Conservation (phyloP, 2,797 vertebrate species). For the Semaprochilodus insignis region DNA sequence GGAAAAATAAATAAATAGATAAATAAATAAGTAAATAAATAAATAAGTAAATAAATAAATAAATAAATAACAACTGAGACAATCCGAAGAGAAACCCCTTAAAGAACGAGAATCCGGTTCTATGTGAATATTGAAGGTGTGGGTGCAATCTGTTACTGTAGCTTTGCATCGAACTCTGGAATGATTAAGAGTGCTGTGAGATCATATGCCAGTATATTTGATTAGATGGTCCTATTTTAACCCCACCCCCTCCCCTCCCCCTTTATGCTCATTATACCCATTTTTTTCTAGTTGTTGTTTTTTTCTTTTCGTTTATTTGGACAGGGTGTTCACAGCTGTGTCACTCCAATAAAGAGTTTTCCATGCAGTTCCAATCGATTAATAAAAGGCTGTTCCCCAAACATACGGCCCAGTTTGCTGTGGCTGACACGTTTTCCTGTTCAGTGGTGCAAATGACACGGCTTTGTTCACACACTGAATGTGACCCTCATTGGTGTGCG, state of each 20-base stretch:
- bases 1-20: slow-evolving; percentile 65
- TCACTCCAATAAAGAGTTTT: slow-evolving; percentile 82
- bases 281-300: slow-evolving; percentile 79
- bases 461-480: background rate
- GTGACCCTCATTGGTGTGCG: too few relatives aligned
- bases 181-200: slow-evolving; percentile 79
- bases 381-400: slow-evolving; percentile 84
- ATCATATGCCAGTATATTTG: slow-evolving; percentile 78
- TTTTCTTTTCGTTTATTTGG: slow-evolving; percentile 69
- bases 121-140: slow-evolving; percentile 74
- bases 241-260: slow-evolving; percentile 45
- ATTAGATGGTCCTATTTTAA: slow-evolving; percentile 78
- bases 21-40: slow-evolving; percentile 65
- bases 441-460: slow-evolving; percentile 28
- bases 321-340: slow-evolving; percentile 80
- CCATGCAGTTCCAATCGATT: slow-evolving; percentile 81
- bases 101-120: slow-evolving; percentile 76
- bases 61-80: slow-evolving; percentile 73
- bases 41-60: slow-evolving; percentile 54
- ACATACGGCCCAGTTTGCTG: slow-evolving; percentile 69
- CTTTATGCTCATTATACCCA: slow-evolving; percentile 71
- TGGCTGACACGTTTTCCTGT: slow-evolving; percentile 66
- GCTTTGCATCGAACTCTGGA: slow-evolving; percentile 72
- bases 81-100: slow-evolving; percentile 79
- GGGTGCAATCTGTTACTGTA: slow-evolving; percentile 68